phyloP scores from a whole-genome alignment of 2,888 invertebrate genomes.

The Eremobia ochroleuca region DNA sequence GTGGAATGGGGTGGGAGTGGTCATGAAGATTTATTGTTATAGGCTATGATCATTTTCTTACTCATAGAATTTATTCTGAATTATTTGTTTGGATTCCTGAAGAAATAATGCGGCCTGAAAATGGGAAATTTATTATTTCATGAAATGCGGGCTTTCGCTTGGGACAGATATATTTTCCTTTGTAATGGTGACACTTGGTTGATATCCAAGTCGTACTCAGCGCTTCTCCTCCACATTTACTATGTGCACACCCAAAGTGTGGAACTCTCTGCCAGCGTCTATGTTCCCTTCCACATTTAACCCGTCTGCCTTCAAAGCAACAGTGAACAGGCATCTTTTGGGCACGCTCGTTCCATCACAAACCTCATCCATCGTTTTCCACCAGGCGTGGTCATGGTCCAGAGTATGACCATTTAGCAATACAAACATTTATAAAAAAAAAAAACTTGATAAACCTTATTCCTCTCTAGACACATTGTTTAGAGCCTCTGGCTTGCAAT shows the following conservation, averaged over 20 bases:
- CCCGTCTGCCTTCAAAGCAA: too few relatives aligned
- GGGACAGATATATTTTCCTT: neutral
- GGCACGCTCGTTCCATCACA: too few relatives aligned
- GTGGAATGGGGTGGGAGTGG: constrained; percentile 50
- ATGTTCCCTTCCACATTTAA: too few relatives aligned
- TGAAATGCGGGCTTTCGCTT: constrained; percentile 8
- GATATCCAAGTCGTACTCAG: neutral
- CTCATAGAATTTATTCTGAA: constrained; percentile 24
- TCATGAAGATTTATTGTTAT: constrained; percentile 60
- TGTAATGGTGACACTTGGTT: neutral
- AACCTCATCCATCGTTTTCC: too few relatives aligned
- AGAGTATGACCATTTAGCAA: too few relatives aligned
- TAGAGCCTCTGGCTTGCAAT: neutral
- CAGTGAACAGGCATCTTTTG: too few relatives aligned
- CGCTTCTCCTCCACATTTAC: neutral
- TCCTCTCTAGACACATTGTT: neutral
- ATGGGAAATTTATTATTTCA: neutral
- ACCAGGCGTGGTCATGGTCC: too few relatives aligned
- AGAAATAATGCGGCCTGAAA: constrained; percentile 14
- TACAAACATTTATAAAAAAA: too few relatives aligned
- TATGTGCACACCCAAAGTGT: too few relatives aligned
- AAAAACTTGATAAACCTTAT: too few relatives aligned
- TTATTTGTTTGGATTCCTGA: constrained; percentile 23
- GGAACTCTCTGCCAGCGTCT: too few relatives aligned
- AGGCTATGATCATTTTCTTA: constrained; percentile 50